These are phyloP conservation scores for Thalassoma bifasciatum DNA, from an alignment of 2,113 vertebrate genomes.

Conservation along the genomic window DNA sequence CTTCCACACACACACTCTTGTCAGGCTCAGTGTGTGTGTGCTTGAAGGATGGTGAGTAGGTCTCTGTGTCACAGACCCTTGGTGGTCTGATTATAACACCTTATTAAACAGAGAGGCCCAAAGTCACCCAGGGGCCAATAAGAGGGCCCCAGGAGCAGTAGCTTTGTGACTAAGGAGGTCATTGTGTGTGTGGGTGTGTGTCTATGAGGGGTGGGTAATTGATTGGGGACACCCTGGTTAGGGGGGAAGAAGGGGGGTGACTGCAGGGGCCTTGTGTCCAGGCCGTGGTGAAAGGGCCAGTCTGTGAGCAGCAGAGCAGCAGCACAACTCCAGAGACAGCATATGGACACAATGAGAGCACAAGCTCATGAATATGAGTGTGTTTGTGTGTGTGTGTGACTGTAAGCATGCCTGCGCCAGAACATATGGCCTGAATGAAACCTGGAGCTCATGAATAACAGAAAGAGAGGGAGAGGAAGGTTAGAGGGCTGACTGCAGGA, in stretches of 20 bases:
- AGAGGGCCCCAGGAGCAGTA: slow-evolving; percentile 66
- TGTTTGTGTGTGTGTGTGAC: slow-evolving; percentile 64
- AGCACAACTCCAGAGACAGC: slow-evolving; percentile 83
- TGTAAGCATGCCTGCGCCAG: slow-evolving; percentile 64
- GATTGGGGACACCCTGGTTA: slow-evolving; percentile 62
- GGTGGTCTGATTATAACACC: slow-evolving; percentile 84
- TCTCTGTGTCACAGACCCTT: slow-evolving; percentile 70
- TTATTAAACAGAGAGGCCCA: slow-evolving; percentile 82
- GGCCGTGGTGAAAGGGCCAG: slow-evolving; percentile 78
- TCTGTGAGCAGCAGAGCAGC: slow-evolving; percentile 84
- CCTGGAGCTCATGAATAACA: slow-evolving; percentile 69
- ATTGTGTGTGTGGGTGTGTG: slow-evolving; percentile 58
- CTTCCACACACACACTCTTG: slow-evolving; percentile 31
- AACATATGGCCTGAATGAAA: slow-evolving; percentile 80
- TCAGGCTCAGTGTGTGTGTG: slow-evolving; percentile 41
- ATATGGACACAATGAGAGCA: slow-evolving; percentile 85
- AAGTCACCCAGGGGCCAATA: slow-evolving; percentile 80
- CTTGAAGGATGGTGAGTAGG: slow-evolving; percentile 63
- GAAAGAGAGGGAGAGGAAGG: slow-evolving; percentile 41
- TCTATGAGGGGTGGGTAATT: slow-evolving; percentile 65
- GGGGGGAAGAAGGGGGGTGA: slow-evolving; percentile 51
- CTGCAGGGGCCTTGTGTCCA: slow-evolving; percentile 70
- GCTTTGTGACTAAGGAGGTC: slow-evolving; percentile 70
- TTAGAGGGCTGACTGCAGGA: slow-evolving; percentile 24
- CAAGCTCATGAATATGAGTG: slow-evolving; percentile 79